Evolutionary conservation across 2,888 invertebrate species (phyloP).

Genomic region (Campoplex capitator): DNA sequence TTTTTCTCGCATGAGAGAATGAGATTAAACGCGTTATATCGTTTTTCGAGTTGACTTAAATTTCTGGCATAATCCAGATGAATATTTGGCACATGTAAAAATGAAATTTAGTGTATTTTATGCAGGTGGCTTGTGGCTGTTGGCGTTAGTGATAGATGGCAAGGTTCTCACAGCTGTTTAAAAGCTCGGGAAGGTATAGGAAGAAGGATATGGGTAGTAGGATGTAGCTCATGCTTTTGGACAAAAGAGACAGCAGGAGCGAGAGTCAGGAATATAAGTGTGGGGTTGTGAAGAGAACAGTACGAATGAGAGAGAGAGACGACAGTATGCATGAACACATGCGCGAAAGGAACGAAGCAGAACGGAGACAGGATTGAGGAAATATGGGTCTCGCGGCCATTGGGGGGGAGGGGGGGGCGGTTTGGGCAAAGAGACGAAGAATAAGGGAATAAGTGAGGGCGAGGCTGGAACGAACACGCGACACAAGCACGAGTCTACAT

Average conservation of each 20-base stretch:
- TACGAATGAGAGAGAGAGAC: too few relatives aligned
- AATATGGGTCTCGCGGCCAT: conserved; percentile 81
- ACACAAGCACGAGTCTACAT: conserved; percentile 37
- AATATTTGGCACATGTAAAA: neutral
- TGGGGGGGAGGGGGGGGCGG: conserved; percentile 10
- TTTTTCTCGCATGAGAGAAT: neutral
- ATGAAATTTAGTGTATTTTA: conserved; percentile 8
- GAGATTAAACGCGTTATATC: neutral
- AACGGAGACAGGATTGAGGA: conserved; percentile 77
- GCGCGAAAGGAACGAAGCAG: conserved; percentile 48
- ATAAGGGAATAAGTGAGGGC: conserved; percentile 57
- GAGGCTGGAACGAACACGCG: conserved; percentile 61
- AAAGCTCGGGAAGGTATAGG: conserved; percentile 40
- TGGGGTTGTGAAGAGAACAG: neutral
- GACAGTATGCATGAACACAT: conserved; percentile 4
- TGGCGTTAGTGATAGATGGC: conserved; percentile 57
- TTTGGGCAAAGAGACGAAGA: conserved; percentile 70
- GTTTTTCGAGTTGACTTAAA: conserved; percentile 2
- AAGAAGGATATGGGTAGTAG: conserved; percentile 32
- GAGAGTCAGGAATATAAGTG: neutral
- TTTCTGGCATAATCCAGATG: neutral
- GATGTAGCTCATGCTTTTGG: conserved; percentile 41
- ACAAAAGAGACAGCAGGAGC: conserved; percentile 30
- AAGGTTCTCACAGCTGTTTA: conserved; percentile 43
- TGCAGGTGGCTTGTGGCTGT: conserved; percentile 30